Evolutionary conservation across 2,888 invertebrate genomes (phyloP).

Genomic region (Mesoligia furuncula): DNA sequence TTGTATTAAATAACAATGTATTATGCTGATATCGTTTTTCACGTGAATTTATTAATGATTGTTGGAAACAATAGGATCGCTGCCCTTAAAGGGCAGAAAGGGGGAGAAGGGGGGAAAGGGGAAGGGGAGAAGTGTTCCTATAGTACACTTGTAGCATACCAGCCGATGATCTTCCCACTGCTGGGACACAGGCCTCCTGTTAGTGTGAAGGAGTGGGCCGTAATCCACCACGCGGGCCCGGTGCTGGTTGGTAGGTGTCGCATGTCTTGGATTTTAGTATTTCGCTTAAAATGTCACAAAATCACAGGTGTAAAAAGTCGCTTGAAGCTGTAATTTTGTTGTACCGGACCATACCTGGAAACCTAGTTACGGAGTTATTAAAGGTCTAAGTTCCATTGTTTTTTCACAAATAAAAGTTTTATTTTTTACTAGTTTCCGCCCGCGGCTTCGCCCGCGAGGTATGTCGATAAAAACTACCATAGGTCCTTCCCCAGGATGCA

Average conservation of each 20-base stretch:
- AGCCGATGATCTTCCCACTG: too few relatives aligned
- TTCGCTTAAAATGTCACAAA: background rate
- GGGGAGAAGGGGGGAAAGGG: too few relatives aligned
- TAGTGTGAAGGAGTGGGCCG: too few relatives aligned
- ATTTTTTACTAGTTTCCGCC: background rate
- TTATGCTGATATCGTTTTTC: slow-evolving; percentile 17
- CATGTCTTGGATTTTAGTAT: background rate
- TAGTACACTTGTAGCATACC: too few relatives aligned
- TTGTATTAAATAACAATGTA: slow-evolving; percentile 51
- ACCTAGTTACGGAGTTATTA: background rate
- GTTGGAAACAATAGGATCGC: slow-evolving; percentile 10
- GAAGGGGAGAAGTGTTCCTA: background rate
- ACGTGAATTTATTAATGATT: slow-evolving; percentile 8
- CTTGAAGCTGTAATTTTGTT: background rate
- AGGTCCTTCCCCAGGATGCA: too few relatives aligned
- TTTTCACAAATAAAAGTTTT: too few relatives aligned
- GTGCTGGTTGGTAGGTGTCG: background rate
- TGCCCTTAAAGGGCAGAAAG: too few relatives aligned
- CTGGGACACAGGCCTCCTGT: too few relatives aligned
- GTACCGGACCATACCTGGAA: background rate
- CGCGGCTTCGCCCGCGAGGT: too few relatives aligned
- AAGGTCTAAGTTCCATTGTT: background rate
- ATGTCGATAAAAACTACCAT: too few relatives aligned
- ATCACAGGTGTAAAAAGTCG: background rate
- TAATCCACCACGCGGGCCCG: too few relatives aligned